Conservation (phyloP, 2,797 vertebrate genomes). For the Lutjanus argentimaculatus region DNA sequence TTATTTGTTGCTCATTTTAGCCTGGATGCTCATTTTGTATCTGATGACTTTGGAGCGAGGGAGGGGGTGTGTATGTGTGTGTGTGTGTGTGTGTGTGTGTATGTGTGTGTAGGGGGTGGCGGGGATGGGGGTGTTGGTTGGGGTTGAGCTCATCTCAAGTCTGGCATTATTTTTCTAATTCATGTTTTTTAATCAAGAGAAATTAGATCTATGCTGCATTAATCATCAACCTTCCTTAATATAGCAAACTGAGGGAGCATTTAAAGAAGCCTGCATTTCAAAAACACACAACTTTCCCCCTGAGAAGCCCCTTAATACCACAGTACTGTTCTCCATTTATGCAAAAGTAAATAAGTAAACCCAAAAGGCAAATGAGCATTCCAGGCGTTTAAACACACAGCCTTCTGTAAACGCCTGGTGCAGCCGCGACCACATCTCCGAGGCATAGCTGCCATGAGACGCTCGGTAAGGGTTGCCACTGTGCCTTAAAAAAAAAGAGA, state of each 20-base stretch:
- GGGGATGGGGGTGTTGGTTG: background rate
- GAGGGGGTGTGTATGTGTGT: background rate
- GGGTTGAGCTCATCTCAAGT: conserved; percentile 54
- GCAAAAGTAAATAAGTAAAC: conserved; percentile 88
- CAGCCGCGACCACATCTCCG: conserved; percentile 73
- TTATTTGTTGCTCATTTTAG: conserved; percentile 77
- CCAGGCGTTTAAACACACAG: conserved; percentile 86
- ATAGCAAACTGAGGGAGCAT: conserved; percentile 77
- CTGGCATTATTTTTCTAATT: conserved; percentile 74
- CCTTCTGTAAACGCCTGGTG: conserved; percentile 81
- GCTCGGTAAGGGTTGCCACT: conserved; percentile 44
- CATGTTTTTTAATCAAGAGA: conserved; percentile 78
- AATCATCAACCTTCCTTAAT: conserved; percentile 77
- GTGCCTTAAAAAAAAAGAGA: background rate
- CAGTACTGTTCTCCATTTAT: conserved; percentile 85
- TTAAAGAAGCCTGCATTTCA: conserved; percentile 74
- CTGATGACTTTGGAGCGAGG: conserved; percentile 74
- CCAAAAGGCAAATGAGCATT: conserved; percentile 86
- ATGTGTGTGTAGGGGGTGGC: background rate
- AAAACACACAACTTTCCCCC: conserved; percentile 74
- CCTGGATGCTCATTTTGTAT: conserved; percentile 75
- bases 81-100: conserved; percentile 2
- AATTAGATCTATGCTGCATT: conserved; percentile 79
- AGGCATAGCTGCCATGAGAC: conserved; percentile 64
- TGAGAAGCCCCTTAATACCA: conserved; percentile 81